A percentile compares a stretch with the other conserved stretches of the same genome.
Evolutionary conservation across 1,140 invertebrate genomes (phyloP).

Genomic region (Palaemon carinicauda): DNA sequence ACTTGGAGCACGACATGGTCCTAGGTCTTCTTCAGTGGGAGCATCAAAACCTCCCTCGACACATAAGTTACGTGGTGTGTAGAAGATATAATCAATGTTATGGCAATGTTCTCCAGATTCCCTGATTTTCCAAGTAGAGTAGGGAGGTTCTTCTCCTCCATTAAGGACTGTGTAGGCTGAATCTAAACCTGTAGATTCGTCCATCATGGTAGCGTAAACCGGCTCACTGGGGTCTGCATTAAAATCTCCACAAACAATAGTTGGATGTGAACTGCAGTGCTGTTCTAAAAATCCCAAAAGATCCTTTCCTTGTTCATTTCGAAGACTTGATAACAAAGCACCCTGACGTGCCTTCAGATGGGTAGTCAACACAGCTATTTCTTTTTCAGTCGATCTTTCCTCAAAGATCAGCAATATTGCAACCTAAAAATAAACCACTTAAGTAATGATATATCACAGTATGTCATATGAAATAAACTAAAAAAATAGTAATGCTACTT

Average conservation of each 20-base stretch:
- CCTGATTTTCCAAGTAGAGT: slow-evolving; percentile 82
- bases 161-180: slow-evolving; percentile 59
- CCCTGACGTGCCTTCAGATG: slow-evolving; percentile 81
- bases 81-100: slow-evolving; percentile 84
- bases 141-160: slow-evolving; percentile 70
- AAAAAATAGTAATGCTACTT: too few relatives aligned
- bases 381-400: slow-evolving; percentile 68
- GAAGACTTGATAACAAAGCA: slow-evolving; percentile 73
- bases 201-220: slow-evolving; percentile 73
- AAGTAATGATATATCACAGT: too few relatives aligned
- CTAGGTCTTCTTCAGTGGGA: slow-evolving; percentile 75
- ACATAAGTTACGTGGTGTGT: slow-evolving; percentile 67
- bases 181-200: slow-evolving; percentile 60
- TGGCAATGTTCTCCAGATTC: slow-evolving; percentile 77
- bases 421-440: slow-evolving; percentile 67
- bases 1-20: slow-evolving; percentile 74
- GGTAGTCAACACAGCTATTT: slow-evolving; percentile 77
- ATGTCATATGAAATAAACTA: too few relatives aligned
- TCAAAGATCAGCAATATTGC: slow-evolving; percentile 71
- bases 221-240: slow-evolving; percentile 81
- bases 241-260: slow-evolving; percentile 80
- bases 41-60: slow-evolving; percentile 73
- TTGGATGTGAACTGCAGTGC: slow-evolving; percentile 66
- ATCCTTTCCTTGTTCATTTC: slow-evolving; percentile 80
- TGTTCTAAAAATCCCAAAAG: slow-evolving; percentile 72